phyloP scores from a whole-genome alignment of 2,113 vertebrate species.

The Phalacrocorax pelagicus region DNA sequence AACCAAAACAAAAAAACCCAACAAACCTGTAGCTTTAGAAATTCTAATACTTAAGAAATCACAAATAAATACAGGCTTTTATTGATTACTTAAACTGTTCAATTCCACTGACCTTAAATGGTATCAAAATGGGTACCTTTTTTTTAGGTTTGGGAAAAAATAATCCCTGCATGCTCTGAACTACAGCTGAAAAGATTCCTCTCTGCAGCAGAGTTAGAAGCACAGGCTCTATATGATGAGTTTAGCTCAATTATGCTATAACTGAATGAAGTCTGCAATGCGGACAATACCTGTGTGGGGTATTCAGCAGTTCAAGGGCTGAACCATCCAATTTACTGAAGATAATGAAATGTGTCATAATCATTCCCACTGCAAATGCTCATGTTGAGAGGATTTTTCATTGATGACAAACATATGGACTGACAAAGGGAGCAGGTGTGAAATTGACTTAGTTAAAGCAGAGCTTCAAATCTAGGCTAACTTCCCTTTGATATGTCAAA shows the following conservation, averaged over 20 bases:
- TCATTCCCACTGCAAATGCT: constrained; percentile 54
- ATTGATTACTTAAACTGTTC: background rate
- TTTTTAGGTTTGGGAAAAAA: background rate
- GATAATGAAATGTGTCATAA: constrained; percentile 68
- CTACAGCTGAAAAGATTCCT: background rate
- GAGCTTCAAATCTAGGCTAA: background rate
- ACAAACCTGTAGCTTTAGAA: background rate
- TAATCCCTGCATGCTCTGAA: background rate
- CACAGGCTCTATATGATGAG: background rate
- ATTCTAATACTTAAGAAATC: constrained; percentile 34
- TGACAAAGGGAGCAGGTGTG: constrained; percentile 68
- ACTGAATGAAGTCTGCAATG: constrained; percentile 34
- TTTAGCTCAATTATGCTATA: constrained; percentile 46
- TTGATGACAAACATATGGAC: constrained; percentile 62
- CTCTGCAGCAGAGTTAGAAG: background rate
- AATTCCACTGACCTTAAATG: background rate
- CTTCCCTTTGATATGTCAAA: constrained; percentile 34
- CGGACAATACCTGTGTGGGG: background rate
- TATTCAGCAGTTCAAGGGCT: constrained; percentile 59
- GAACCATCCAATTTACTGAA: constrained; percentile 52
- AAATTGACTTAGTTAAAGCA: constrained; percentile 58
- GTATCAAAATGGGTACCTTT: background rate
- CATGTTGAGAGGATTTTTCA: constrained; percentile 52
- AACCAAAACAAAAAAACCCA: background rate
- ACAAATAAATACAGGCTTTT: background rate